Percentiles rank a stretch among this genome's conserved stretches.
These are phyloP conservation scores for Pedetes capensis DNA, from an alignment of 2,113 vertebrate species.

Conservation along the genomic window DNA sequence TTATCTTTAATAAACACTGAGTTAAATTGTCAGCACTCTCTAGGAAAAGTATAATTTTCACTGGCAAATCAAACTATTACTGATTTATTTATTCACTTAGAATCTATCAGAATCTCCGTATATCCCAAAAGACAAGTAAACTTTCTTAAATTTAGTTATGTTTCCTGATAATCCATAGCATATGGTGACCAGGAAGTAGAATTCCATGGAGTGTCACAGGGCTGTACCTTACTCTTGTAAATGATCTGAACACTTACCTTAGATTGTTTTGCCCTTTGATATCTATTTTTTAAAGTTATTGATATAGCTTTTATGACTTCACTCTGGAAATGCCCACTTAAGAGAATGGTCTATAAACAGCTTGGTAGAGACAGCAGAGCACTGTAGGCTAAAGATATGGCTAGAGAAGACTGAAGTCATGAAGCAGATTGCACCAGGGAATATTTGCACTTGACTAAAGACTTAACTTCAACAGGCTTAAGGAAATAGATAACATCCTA, in stretches of 20 bases:
- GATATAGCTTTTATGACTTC: background rate
- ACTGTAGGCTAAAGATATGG: background rate
- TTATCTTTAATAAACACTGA: background rate
- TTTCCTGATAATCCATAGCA: background rate
- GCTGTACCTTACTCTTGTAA: background rate
- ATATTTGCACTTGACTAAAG: slow-evolving; percentile 35
- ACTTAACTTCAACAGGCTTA: background rate
- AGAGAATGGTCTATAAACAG: slow-evolving; percentile 13
- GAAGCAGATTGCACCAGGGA: background rate
- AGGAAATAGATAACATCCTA: slow-evolving; percentile 16
- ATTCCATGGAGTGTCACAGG: background rate
- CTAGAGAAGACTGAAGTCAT: background rate
- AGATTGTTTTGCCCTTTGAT: background rate
- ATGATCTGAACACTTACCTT: background rate
- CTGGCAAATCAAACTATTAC: background rate
- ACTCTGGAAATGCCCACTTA: slow-evolving; percentile 15
- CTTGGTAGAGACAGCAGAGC: background rate
- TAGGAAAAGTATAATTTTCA: background rate
- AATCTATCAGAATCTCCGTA: background rate
- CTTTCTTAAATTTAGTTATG: background rate
- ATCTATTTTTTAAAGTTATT: background rate
- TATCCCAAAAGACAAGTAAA: background rate
- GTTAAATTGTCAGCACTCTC: background rate
- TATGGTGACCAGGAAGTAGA: background rate
- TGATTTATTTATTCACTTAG: background rate